Evolutionary conservation across 64 coral and sea anemone genomes (phyloP), one percentile per base, ranked within the genome.

Genomic region (Stichodactyla mertensii): DNA sequence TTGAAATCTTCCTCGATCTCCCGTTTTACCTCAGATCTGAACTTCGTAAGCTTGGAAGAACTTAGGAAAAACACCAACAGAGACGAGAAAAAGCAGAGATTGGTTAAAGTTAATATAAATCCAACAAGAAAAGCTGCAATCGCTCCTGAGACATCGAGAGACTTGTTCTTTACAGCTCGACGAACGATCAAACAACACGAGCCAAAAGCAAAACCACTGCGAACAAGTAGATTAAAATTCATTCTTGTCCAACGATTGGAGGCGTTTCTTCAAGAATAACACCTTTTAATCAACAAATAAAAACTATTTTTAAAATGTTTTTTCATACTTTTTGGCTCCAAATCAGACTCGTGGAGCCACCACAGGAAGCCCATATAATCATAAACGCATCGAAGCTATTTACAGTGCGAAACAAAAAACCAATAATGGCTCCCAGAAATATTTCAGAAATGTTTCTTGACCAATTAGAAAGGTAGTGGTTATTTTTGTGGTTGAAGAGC

Each of bases 1-100:
- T 99, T 99, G 57, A 99, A 99, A 52, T 99, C 97, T 54, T 99
- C 93, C 77, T 99, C 97, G 28, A 99, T 82, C 70, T 92, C 89
- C 54, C 83, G 89, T 85, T 99, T 99, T 14, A 92, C 78, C 7
- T 99, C 93, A 45, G 97, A 80, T 82, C 91, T 95, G 57, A 92
- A 94, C 81, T 92, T 99, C 36, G 97, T 99, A 16, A 99, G 74
- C 27, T 83, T 88, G 0, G 97, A 99, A 52, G 89, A 92, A 67
- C 88, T 86, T 23, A 99, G 61, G 64, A 88, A 95, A 71, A 99
- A 95, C 18, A 90, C 87, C 5, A 94, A 51, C 23, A 94, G 86
- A 5, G 93, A 94, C 23, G 93, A 58, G 79, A 99, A 99, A 52
- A 99, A 99, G 56, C 97, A 99, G 6, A 99, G 84, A 83, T 95